phyloP scores from a whole-genome alignment of 2,888 invertebrate genomes.

The Latrodectus hesperus region DNA sequence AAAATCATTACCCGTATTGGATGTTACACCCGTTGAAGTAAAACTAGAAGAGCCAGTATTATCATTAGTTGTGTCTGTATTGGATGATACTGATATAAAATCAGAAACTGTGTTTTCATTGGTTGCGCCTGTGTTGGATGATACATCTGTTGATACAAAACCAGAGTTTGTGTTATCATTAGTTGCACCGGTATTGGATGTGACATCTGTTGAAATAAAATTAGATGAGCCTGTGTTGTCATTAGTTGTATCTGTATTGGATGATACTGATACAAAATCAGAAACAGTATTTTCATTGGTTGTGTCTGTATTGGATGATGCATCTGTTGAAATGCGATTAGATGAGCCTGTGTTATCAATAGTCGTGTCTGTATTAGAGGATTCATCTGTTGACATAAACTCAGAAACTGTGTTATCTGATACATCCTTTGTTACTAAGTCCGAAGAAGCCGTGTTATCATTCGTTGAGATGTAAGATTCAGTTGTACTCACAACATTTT shows the following conservation, averaged over 20 bases:
- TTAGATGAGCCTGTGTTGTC: not conserved
- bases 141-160: not conserved
- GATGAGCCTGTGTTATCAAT: not conserved
- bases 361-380: not conserved
- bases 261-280: not conserved
- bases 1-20: too few relatives aligned
- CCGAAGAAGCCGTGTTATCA: not conserved
- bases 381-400: not conserved
- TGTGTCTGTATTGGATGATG: not conserved
- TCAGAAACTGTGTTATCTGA: not conserved
- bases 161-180: not conserved
- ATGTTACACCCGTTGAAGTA: too few relatives aligned
- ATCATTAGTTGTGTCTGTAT: not conserved
- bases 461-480: not conserved
- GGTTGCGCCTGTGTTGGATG: not conserved
- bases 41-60: too few relatives aligned
- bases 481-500: not conserved
- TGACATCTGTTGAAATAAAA: not conserved
- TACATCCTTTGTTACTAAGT: not conserved
- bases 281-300: not conserved
- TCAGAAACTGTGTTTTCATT: constrained; percentile 2
- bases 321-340: too few relatives aligned
- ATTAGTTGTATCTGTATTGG: not conserved
- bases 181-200: not conserved
- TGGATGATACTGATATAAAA: not conserved